Evolutionary conservation across 2,888 invertebrate species (phyloP).

Genomic region (Gnatocerus cornutus): DNA sequence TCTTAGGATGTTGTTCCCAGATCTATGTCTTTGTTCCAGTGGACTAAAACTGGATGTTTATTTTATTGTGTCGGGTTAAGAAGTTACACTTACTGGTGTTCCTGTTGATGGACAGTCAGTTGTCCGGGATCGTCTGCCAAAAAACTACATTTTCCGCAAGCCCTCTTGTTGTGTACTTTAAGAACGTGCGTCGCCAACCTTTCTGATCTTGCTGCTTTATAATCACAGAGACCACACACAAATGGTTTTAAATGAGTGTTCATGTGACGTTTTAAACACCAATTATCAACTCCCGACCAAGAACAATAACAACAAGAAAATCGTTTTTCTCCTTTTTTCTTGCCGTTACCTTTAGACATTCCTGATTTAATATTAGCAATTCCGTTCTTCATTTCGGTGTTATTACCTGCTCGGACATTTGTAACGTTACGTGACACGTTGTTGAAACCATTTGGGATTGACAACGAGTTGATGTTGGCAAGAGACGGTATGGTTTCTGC

Average conservation of each 20-base stretch:
- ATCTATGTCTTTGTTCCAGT: slow-evolving; percentile 77
- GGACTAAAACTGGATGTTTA: slow-evolving; percentile 69
- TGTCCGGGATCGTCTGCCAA: slow-evolving; percentile 89
- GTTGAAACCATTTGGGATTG: slow-evolving; percentile 66
- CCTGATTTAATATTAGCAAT: slow-evolving; percentile 54
- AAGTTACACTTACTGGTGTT: slow-evolving; percentile 79
- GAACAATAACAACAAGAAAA: slow-evolving; percentile 90
- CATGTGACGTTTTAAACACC: slow-evolving; percentile 93
- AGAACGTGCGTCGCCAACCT: slow-evolving; percentile 91
- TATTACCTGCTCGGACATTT: slow-evolving; percentile 57
- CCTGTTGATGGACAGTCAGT: slow-evolving; percentile 84
- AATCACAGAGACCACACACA: slow-evolving; percentile 92
- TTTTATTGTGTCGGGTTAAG: slow-evolving; percentile 2
- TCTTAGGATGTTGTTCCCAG: slow-evolving; percentile 72
- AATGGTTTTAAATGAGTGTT: slow-evolving; percentile 95
- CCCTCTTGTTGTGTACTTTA: slow-evolving; percentile 93
- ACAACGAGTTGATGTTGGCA: slow-evolving; percentile 60
- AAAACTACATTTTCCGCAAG: slow-evolving; percentile 91
- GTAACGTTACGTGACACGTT: slow-evolving; percentile 61
- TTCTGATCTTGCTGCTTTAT: slow-evolving; percentile 94
- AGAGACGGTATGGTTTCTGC: slow-evolving; percentile 60
- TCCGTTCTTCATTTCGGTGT: slow-evolving; percentile 60
- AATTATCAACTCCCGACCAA: slow-evolving; percentile 95
- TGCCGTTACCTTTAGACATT: slow-evolving; percentile 62
- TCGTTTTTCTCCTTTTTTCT: slow-evolving; percentile 70